Conservation (phyloP, 2,888 invertebrate genomes). For the Agonum fuliginosum region DNA sequence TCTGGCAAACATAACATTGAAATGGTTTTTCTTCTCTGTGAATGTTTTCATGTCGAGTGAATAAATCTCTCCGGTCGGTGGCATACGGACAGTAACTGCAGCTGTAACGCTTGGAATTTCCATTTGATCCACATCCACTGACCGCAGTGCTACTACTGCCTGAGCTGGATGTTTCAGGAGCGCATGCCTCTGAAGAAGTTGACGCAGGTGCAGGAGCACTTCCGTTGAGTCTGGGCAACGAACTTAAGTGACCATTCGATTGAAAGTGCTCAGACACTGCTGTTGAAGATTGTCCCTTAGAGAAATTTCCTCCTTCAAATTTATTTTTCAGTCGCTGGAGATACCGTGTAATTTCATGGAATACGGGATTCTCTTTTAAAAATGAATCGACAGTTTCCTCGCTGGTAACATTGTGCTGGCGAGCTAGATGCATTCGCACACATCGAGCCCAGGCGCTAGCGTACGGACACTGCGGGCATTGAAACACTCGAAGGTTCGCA, state of each 20-base stretch:
- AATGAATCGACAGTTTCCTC: slow-evolving; percentile 78
- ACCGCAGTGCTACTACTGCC: slow-evolving; percentile 28
- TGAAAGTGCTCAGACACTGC: slow-evolving; percentile 60
- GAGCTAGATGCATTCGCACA: slow-evolving; percentile 82
- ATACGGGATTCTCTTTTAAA: slow-evolving; percentile 83
- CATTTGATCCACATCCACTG: slow-evolving; percentile 41
- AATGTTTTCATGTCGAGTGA: slow-evolving; percentile 94
- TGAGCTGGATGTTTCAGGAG: slow-evolving; percentile 53
- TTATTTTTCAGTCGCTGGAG: slow-evolving; percentile 81
- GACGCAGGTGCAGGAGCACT: slow-evolving; percentile 60
- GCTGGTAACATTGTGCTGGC: slow-evolving; percentile 82
- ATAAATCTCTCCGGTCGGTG: slow-evolving; percentile 92
- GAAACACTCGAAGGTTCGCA: slow-evolving; percentile 80
- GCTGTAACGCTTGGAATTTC: slow-evolving; percentile 81
- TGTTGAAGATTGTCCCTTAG: slow-evolving; percentile 68
- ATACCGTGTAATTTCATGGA: slow-evolving; percentile 84
- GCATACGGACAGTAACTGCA: slow-evolving; percentile 93
- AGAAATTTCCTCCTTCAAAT: slow-evolving; percentile 73
- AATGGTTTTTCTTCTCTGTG: slow-evolving; percentile 96
- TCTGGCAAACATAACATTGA: slow-evolving; percentile 93
- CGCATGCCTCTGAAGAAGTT: slow-evolving; percentile 63
- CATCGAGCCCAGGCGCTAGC: slow-evolving; percentile 85
- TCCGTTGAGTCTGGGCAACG: slow-evolving; percentile 44
- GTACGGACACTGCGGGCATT: slow-evolving; percentile 82
- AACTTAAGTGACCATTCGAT: slow-evolving; percentile 54